Evolutionary conservation across 2,888 invertebrate species (phyloP).

Genomic region (Listrodromus nycthemerus): DNA sequence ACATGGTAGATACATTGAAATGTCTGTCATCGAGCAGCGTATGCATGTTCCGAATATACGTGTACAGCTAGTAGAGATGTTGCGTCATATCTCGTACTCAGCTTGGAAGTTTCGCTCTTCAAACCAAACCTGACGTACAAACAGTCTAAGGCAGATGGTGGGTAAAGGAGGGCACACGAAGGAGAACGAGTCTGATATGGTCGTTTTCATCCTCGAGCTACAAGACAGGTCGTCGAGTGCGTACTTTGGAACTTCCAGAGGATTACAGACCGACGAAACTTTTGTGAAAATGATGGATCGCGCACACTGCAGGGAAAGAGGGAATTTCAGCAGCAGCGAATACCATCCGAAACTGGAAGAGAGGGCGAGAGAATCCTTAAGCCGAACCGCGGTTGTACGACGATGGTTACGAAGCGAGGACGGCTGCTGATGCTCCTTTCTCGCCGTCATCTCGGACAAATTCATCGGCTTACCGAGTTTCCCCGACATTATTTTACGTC

Average conservation of each 20-base stretch:
- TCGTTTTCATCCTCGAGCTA: conserved; percentile 27
- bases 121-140: conserved; percentile 39
- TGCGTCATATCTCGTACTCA: conserved; percentile 32
- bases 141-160: conserved; percentile 40
- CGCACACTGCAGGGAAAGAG: conserved; percentile 34
- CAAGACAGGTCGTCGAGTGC: conserved; percentile 41
- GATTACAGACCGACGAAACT: conserved; percentile 59
- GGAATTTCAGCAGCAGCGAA: conserved; percentile 28
- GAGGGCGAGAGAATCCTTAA: conserved; percentile 33
- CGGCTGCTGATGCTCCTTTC: conserved; percentile 16
- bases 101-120: conserved; percentile 41
- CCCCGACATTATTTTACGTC: conserved; percentile 42
- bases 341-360: conserved; percentile 5
- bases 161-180: conserved; percentile 17
- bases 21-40: neutral
- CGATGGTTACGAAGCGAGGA: conserved; percentile 17
- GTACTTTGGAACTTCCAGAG: conserved; percentile 49
- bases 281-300: conserved; percentile 61
- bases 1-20: too few species aligned
- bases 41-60: conserved; percentile 15
- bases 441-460: conserved; percentile 32
- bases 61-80: conserved; percentile 30
- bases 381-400: conserved; percentile 2
- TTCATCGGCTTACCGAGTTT: conserved; percentile 41
- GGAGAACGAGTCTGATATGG: conserved; percentile 15